phyloP scores from a whole-genome alignment of 2,113 vertebrate species.

The Pomatorhinus ruficollis region DNA sequence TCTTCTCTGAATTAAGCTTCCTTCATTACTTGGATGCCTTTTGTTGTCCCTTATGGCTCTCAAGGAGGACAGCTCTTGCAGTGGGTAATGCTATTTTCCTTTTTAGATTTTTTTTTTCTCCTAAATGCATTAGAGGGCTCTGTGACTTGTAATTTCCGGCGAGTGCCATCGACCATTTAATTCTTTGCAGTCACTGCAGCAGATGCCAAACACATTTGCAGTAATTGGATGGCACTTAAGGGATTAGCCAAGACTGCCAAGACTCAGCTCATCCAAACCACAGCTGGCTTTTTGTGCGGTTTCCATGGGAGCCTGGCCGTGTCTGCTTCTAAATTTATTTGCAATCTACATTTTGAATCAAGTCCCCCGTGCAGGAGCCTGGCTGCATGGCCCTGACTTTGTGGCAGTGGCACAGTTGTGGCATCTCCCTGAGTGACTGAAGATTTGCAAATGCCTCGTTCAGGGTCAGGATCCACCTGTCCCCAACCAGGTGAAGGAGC shows the following conservation, averaged over 20 bases:
- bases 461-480: background rate
- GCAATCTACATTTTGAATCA: background rate
- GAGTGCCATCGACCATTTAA: slow-evolving; percentile 45
- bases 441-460: background rate
- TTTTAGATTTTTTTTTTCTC: slow-evolving; percentile 17
- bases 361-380: background rate
- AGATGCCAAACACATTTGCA: slow-evolving; percentile 54
- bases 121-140: slow-evolving; percentile 13
- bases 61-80: background rate
- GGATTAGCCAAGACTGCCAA: slow-evolving; percentile 41
- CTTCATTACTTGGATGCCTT: background rate
- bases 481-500: background rate
- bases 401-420: background rate
- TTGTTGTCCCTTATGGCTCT: background rate
- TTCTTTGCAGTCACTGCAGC: slow-evolving; percentile 13
- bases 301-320: slow-evolving; percentile 3
- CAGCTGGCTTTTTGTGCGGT: background rate
- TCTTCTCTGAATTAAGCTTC: slow-evolving; percentile 1
- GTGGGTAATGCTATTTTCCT: background rate
- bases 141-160: slow-evolving; percentile 17
- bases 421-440: background rate
- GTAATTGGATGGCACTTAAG: slow-evolving; percentile 65
- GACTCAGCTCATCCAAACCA: background rate
- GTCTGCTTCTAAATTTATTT: slow-evolving; percentile 44
- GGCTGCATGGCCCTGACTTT: background rate